phyloP scores from a whole-genome alignment of 2,797 vertebrate genomes.

The Schizothorax lantsangensis region DNA sequence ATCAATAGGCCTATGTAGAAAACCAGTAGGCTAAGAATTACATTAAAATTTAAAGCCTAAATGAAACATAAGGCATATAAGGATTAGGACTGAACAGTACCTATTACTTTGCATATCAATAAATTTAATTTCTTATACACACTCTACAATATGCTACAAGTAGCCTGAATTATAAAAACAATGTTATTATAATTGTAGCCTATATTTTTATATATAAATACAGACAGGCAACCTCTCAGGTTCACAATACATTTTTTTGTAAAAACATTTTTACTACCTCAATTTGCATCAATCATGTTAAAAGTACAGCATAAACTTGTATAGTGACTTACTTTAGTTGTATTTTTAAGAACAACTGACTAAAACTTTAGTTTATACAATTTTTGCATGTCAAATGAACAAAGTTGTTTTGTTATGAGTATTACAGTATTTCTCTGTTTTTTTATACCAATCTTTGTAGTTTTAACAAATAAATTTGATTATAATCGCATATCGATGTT shows the following conservation, averaged over 20 bases:
- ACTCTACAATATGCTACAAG: constrained; percentile 23
- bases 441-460: no score
- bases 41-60: constrained; percentile 1
- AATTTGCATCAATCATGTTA: constrained; percentile 54
- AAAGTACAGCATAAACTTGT: constrained; percentile 52
- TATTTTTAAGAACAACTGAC: constrained; percentile 50
- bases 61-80: constrained; percentile 4
- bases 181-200: constrained; percentile 21
- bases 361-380: constrained; percentile 50
- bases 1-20: constrained; percentile 5
- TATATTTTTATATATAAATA: constrained; percentile 12
- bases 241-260: constrained; percentile 28
- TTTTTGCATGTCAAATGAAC: constrained; percentile 52
- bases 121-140: constrained; percentile 12
- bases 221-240: neutral
- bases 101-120: constrained; percentile 9
- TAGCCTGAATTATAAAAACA: constrained; percentile 22
- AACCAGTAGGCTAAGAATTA: constrained; percentile 10
- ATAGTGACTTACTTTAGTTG: constrained; percentile 46
- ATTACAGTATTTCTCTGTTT: no score
- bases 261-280: no score
- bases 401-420: no score
- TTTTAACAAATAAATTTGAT: no score
- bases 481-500: no score
- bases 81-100: constrained; percentile 13